These are phyloP conservation scores for Pipistrellus nathusii DNA, from an alignment of 2,797 vertebrate species.

Conservation along the genomic window DNA sequence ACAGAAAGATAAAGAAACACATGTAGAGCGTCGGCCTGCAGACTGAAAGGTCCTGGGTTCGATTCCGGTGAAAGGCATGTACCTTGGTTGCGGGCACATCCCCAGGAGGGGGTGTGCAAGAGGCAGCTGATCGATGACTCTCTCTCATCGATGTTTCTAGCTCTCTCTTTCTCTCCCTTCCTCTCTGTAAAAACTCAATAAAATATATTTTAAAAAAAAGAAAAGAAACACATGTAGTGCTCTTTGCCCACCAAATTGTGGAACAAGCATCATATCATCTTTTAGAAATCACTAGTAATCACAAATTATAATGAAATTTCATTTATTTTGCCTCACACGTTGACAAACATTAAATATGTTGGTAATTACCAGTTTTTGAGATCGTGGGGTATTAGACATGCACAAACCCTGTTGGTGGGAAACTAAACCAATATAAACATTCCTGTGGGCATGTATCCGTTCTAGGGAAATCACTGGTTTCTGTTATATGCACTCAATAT, in stretches of 20 bases:
- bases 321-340: neutral
- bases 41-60: too few relatives aligned
- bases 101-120: too few relatives aligned
- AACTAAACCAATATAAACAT: neutral
- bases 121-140: too few relatives aligned
- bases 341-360: neutral
- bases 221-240: neutral
- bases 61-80: too few relatives aligned
- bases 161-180: too few relatives aligned
- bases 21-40: too few relatives aligned
- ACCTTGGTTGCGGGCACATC: too few relatives aligned
- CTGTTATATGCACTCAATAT: neutral
- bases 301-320: neutral
- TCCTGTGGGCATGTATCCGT: neutral
- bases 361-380: neutral
- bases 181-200: too few relatives aligned
- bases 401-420: neutral
- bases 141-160: too few relatives aligned
- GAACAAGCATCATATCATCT: neutral
- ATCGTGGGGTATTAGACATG: neutral
- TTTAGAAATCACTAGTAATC: slow-evolving; percentile 26
- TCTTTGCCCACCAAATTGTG: neutral
- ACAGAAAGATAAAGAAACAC: neutral
- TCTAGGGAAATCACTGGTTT: neutral
- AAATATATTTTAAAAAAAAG: neutral